phyloP scores from a whole-genome alignment of 2,888 invertebrate species.

The Zele albiditarsus region DNA sequence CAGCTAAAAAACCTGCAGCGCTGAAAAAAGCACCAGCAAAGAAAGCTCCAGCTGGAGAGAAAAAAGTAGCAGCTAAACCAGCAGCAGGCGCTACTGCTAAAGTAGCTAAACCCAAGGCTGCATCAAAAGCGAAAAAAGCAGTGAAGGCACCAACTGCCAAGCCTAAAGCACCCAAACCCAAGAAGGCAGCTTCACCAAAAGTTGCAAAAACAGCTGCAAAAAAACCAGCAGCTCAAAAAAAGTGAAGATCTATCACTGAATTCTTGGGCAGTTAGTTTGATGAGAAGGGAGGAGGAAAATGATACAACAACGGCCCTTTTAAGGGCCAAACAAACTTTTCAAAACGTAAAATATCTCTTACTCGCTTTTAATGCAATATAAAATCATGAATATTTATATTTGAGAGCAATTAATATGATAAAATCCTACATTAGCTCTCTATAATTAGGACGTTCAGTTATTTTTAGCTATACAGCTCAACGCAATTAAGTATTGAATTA shows the following conservation, averaged over 20 bases:
- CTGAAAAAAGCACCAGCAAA: slow-evolving; percentile 30
- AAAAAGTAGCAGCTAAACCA: slow-evolving; percentile 38
- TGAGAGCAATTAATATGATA: not conserved
- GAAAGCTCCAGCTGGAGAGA: slow-evolving; percentile 21
- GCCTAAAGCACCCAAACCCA: slow-evolving; percentile 51
- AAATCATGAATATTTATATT: no score
- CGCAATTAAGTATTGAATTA: not conserved
- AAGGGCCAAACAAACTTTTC: slow-evolving; percentile 34
- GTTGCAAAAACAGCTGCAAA: slow-evolving; percentile 40
- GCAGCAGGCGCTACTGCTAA: slow-evolving; percentile 48
- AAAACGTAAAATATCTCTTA: slow-evolving; percentile 15
- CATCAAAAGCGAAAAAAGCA: slow-evolving; percentile 37
- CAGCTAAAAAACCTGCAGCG: slow-evolving; percentile 59
- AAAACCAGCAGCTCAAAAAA: not conserved
- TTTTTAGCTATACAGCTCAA: not conserved
- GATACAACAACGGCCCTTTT: slow-evolving; percentile 46
- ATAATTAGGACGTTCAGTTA: not conserved
- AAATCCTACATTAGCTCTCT: not conserved
- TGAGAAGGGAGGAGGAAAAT: not conserved
- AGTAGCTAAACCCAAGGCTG: slow-evolving; percentile 46
- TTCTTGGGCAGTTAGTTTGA: not conserved
- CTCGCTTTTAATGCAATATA: no score
- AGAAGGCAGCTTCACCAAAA: slow-evolving; percentile 43
- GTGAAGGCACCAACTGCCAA: slow-evolving; percentile 47
- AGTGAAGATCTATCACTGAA: not conserved